A percentile compares a stretch with the other conserved stretches of the same genome.
Evolutionary conservation across 2,113 vertebrate genomes (phyloP).

Genomic region (Drymodes brunneopygia): DNA sequence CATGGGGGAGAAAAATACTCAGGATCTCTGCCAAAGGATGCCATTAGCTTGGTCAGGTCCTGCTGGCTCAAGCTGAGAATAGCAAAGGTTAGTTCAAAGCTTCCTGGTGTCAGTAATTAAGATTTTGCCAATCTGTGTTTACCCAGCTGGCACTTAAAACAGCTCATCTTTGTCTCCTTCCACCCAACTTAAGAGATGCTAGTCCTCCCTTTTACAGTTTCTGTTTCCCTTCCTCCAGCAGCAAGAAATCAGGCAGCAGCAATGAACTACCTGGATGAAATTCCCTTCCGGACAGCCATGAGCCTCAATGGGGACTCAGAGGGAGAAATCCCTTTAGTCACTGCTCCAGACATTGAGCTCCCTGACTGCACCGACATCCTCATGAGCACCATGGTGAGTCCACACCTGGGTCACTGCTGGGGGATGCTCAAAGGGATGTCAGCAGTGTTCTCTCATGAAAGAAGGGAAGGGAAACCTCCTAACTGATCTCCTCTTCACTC

Average conservation of each 20-base stretch:
- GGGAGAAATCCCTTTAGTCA: constrained; percentile 18
- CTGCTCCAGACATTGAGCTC: constrained; percentile 54
- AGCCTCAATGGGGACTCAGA: constrained; percentile 26
- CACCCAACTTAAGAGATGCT: not conserved
- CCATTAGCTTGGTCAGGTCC: not conserved
- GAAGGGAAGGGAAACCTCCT: not conserved
- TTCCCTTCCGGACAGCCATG: constrained; percentile 78
- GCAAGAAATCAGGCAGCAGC: not conserved
- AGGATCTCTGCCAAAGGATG: not conserved
- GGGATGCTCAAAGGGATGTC: not conserved
- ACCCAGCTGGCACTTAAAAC: not conserved
- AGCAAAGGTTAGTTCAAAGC: not conserved
- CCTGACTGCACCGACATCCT: constrained; percentile 78
- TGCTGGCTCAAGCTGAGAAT: not conserved
- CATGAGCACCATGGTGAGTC: constrained; percentile 83
- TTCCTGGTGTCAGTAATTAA: not conserved
- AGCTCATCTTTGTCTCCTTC: not conserved
- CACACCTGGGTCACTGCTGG: accelerated
- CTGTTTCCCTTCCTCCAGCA: not conserved
- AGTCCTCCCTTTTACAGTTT: not conserved
- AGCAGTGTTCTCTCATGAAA: not conserved
- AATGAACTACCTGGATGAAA: constrained; percentile 79
- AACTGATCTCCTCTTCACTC: not conserved
- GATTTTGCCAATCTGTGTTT: not conserved
- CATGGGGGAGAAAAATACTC: not conserved